Evolutionary conservation across 1,140 invertebrate species (phyloP).

Genomic region (Spodoptera frugiperda): DNA sequence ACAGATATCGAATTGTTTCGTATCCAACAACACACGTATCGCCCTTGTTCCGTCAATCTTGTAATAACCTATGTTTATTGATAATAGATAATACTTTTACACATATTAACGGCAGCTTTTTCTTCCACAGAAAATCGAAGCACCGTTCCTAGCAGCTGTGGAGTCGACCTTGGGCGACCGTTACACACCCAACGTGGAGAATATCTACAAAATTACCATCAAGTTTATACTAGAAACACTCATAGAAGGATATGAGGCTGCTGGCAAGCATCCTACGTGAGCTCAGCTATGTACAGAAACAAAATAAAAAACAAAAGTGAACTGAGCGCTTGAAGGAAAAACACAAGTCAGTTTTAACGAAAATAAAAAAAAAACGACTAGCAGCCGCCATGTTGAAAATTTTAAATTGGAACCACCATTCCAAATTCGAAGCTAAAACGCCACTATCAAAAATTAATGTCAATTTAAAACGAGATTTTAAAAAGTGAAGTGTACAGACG

Average conservation of each 20-base stretch:
- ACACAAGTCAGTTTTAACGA: neutral
- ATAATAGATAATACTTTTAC: neutral
- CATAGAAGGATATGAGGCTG: conserved; percentile 92
- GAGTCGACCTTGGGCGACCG: conserved; percentile 94
- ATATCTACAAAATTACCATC: conserved; percentile 96
- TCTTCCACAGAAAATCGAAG: conserved; percentile 93
- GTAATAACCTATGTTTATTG: too few relatives aligned
- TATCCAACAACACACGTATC: too few relatives aligned
- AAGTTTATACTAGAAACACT: conserved; percentile 96
- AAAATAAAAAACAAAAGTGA: conserved; percentile 20
- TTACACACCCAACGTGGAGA: conserved; percentile 96
- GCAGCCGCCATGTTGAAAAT: conserved; percentile 17
- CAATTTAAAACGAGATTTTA: conserved; percentile 51
- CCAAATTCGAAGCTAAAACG: conserved; percentile 17
- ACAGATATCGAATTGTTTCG: too few relatives aligned
- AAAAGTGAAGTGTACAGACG: conserved; percentile 48
- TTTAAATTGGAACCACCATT: conserved; percentile 32
- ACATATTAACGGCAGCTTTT: neutral
- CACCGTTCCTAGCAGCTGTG: conserved; percentile 95
- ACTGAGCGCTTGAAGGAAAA: conserved; percentile 18
- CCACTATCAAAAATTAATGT: conserved; percentile 39
- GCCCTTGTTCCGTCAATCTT: too few relatives aligned
- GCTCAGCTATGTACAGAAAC: conserved; percentile 50
- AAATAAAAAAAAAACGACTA: conserved; percentile 4
- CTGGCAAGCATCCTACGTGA: conserved; percentile 73